A percentile compares a stretch with the other conserved stretches of the same genome.
These are phyloP conservation scores for Drosophila longiperda DNA, from an alignment of 2,888 invertebrate species.

Conservation along the genomic window DNA sequence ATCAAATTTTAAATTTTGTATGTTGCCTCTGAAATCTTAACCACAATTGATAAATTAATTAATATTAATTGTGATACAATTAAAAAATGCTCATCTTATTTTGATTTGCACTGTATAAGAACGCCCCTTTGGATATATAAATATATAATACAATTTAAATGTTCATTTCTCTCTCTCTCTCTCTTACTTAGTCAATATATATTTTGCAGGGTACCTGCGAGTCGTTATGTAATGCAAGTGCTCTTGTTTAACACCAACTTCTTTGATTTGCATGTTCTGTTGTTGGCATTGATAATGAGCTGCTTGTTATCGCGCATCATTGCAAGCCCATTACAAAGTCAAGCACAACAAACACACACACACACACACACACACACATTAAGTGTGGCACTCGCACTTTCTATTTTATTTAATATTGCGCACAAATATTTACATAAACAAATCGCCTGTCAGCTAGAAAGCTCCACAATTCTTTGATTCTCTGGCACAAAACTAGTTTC, in stretches of 20 bases:
- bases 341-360: constrained; percentile 28
- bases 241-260: constrained; percentile 16
- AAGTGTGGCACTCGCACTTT: constrained; percentile 4
- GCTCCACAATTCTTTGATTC: constrained; percentile 1
- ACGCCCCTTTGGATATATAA: neutral
- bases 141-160: neutral
- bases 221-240: neutral
- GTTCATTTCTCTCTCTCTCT: neutral
- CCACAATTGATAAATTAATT: neutral
- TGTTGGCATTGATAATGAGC: constrained; percentile 36
- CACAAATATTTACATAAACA: constrained; percentile 40
- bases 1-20: neutral
- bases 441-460: constrained; percentile 22
- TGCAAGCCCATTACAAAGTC: constrained; percentile 50
- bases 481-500: constrained; percentile 30
- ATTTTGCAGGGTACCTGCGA: neutral
- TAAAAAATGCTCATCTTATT: neutral
- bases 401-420: constrained; percentile 9
- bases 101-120: neutral
- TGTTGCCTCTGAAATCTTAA: neutral
- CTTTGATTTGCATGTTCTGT: neutral
- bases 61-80: neutral
- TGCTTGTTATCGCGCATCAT: constrained; percentile 50
- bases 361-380: neutral
- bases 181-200: neutral